Percentiles rank a stretch among this genome's conserved stretches.
Conservation (phyloP, 2,888 invertebrate genomes). For the Octodonta nipae region DNA sequence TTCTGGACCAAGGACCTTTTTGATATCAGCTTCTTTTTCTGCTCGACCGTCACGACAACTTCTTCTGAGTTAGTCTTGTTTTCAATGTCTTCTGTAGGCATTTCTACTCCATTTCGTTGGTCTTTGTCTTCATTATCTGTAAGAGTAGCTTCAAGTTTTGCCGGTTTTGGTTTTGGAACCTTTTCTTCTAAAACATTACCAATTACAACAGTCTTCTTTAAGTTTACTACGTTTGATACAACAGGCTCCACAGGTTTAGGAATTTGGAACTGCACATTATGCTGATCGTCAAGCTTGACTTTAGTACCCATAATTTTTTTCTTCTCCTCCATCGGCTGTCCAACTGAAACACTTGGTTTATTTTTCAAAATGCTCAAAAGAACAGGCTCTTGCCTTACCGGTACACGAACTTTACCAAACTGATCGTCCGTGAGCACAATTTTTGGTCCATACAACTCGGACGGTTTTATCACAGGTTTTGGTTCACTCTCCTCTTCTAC, state of each 20-base stretch:
- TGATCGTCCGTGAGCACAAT: background rate
- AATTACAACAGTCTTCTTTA: background rate
- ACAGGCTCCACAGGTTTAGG: too few relatives aligned
- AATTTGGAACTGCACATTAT: too few relatives aligned
- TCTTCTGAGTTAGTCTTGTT: background rate
- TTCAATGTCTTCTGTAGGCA: background rate
- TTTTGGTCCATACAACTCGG: constrained; percentile 4
- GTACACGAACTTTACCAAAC: constrained; percentile 17
- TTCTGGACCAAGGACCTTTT: constrained; percentile 32
- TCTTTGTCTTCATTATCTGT: background rate
- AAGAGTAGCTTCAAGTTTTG: background rate
- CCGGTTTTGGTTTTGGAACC: background rate
- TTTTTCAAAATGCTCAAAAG: constrained; percentile 23
- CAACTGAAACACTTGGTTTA: constrained; percentile 14
- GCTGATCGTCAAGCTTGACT: background rate
- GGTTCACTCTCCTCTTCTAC: constrained; percentile 13
- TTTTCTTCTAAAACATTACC: background rate
- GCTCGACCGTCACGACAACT: background rate
- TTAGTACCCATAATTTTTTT: constrained; percentile 9
- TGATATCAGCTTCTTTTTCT: constrained; percentile 20
- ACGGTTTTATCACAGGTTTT: background rate
- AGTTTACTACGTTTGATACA: background rate
- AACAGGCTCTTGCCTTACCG: constrained; percentile 18
- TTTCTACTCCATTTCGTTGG: background rate
- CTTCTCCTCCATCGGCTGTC: constrained; percentile 15